Percentiles rank a stretch among this genome's conserved stretches.
These are phyloP conservation scores for Drosophila kepulauana DNA, from an alignment of 1,140 invertebrate species.

Conservation along the genomic window DNA sequence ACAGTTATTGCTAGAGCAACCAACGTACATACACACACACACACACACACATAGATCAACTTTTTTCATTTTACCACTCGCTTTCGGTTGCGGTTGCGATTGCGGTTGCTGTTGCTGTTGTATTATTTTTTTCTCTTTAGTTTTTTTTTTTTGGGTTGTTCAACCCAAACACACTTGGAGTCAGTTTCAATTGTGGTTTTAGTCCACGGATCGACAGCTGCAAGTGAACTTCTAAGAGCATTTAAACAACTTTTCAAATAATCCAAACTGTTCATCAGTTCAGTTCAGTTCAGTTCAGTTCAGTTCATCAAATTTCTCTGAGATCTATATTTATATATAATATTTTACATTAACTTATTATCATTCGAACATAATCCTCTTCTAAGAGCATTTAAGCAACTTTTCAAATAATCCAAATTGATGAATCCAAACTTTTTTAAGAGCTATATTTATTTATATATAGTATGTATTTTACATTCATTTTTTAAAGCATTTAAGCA, in stretches of 20 bases:
- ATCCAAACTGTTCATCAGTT: too few relatives aligned
- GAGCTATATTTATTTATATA: too few relatives aligned
- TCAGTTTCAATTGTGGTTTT: slow-evolving; percentile 18
- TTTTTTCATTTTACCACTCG: slow-evolving; percentile 46
- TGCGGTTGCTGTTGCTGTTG: slow-evolving; percentile 49
- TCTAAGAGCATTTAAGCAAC: too few relatives aligned
- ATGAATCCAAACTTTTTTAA: too few relatives aligned
- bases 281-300: too few relatives aligned
- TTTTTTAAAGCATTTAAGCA: too few relatives aligned
- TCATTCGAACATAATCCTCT: too few relatives aligned
- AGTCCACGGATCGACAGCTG: slow-evolving; percentile 35
- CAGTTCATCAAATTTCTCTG: too few relatives aligned
- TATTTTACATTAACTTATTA: too few relatives aligned
- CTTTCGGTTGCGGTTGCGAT: slow-evolving; percentile 62
- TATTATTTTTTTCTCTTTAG: neutral
- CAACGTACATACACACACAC: neutral
- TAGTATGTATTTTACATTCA: too few relatives aligned
- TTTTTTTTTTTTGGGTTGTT: slow-evolving; percentile 54
- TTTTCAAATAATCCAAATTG: too few relatives aligned
- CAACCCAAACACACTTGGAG: slow-evolving; percentile 50
- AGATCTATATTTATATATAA: too few relatives aligned
- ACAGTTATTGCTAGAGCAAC: neutral
- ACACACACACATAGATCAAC: slow-evolving; percentile 5
- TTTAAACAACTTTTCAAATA: neutral
- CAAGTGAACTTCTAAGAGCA: neutral